A percentile compares a stretch with the other conserved stretches of the same genome.
Conservation (phyloP, 2,888 invertebrate genomes). For the Torymus tubicola region DNA sequence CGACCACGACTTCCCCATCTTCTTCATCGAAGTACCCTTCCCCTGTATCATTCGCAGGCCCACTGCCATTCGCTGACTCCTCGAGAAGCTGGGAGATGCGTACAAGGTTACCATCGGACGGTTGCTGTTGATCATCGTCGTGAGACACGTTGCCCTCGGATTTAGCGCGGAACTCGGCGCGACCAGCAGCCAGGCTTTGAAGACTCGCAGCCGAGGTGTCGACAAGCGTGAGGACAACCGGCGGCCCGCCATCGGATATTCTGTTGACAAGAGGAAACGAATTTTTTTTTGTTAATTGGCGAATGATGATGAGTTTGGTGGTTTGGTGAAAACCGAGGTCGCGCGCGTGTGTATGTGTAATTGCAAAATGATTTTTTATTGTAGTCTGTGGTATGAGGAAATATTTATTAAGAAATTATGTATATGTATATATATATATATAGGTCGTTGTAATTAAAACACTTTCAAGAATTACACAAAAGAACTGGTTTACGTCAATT, state of each 20-base stretch:
- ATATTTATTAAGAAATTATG: too few relatives aligned
- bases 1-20: slow-evolving; percentile 63
- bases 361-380: too few relatives aligned
- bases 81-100: slow-evolving; percentile 34
- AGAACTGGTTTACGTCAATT: too few relatives aligned
- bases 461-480: too few relatives aligned
- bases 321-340: too few relatives aligned
- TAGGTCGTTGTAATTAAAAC: too few relatives aligned
- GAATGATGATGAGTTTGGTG: too few relatives aligned
- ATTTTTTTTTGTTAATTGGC: too few relatives aligned
- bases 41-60: slow-evolving; percentile 22
- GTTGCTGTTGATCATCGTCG: slow-evolving; percentile 22
- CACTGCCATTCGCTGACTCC: neutral
- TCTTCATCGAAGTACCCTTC: slow-evolving; percentile 53
- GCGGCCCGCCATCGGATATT: slow-evolving; percentile 81
- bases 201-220: slow-evolving; percentile 80
- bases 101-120: neutral
- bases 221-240: slow-evolving; percentile 80
- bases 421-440: too few relatives aligned
- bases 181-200: slow-evolving; percentile 78
- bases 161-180: slow-evolving; percentile 76
- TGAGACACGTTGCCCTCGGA: slow-evolving; percentile 58
- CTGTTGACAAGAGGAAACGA: slow-evolving; percentile 71
- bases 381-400: too few relatives aligned
- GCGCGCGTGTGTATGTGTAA: too few relatives aligned